Conservation (phyloP, 2,797 vertebrate genomes). For the Sebastes elongatus region DNA sequence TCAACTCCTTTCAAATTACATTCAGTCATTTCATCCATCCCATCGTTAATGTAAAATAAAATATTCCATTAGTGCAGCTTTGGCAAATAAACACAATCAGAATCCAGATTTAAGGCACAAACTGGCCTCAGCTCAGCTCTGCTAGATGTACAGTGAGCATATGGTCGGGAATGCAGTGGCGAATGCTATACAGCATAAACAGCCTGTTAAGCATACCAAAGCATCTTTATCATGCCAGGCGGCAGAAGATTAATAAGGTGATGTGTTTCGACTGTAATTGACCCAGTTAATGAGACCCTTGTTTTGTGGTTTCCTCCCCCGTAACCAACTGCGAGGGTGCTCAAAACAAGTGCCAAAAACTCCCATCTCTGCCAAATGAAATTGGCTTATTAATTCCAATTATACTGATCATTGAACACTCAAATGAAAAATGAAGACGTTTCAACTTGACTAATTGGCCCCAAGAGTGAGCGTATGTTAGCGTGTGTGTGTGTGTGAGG, state of each 20-base stretch:
- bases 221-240: slow-evolving; percentile 50
- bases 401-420: slow-evolving; percentile 89
- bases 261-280: slow-evolving; percentile 71
- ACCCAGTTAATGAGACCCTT: slow-evolving; percentile 78
- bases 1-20: background rate
- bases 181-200: slow-evolving; percentile 24
- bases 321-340: slow-evolving; percentile 73
- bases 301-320: slow-evolving; percentile 77
- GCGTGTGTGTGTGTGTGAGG: slow-evolving; percentile 11
- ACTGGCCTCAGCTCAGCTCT: background rate
- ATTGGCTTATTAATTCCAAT: slow-evolving; percentile 90
- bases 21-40: background rate
- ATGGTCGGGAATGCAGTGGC: slow-evolving; percentile 25
- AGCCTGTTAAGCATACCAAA: slow-evolving; percentile 39
- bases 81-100: background rate
- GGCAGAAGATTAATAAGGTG: slow-evolving; percentile 67
- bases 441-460: slow-evolving; percentile 89
- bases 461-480: slow-evolving; percentile 72
- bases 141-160: slow-evolving; percentile 19
- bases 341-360: slow-evolving; percentile 80
- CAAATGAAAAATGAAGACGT: slow-evolving; percentile 90
- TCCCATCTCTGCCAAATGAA: slow-evolving; percentile 82
- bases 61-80: background rate
- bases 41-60: background rate
- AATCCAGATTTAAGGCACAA: background rate